Evolutionary conservation across 30 jellyfish, hydroid and myxozoan genomes (phyloP).

Genomic region (Hydra vulgaris): DNA sequence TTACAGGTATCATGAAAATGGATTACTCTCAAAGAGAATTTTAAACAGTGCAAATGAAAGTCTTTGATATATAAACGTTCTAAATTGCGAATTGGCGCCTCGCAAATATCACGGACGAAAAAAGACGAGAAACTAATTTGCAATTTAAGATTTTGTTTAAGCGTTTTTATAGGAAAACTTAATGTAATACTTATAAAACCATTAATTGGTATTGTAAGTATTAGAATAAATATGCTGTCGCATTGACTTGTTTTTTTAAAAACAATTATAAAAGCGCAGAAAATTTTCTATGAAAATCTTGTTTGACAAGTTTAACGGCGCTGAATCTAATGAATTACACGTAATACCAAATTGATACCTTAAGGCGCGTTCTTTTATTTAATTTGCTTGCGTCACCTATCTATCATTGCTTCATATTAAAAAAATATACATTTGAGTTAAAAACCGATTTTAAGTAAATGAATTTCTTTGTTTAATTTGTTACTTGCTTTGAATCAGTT

Average conservation of each 20-base stretch:
- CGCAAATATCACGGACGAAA: neutral
- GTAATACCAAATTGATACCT: neutral
- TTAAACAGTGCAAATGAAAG: neutral
- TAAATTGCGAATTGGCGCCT: neutral
- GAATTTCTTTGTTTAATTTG: neutral
- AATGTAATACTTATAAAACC: no score
- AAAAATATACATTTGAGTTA: neutral
- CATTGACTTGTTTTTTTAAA: no score
- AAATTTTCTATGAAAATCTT: no score
- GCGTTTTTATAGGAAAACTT: no score
- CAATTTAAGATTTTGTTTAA: no score
- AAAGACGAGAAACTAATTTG: no score
- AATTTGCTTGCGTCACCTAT: neutral
- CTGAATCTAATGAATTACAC: neutral
- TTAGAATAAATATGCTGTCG: no score
- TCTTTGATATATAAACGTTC: neutral
- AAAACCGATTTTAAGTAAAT: neutral
- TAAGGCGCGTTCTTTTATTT: neutral
- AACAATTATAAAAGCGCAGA: no score
- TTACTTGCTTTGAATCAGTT: no score
- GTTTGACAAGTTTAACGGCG: neutral
- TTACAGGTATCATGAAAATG: neutral
- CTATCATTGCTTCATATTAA: no score
- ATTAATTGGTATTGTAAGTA: no score
- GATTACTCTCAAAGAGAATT: neutral